A percentile compares a stretch with the other conserved stretches of the same genome.
These are phyloP conservation scores for Fundulus diaphanus DNA, from an alignment of 2,797 vertebrate species.

Conservation along the genomic window DNA sequence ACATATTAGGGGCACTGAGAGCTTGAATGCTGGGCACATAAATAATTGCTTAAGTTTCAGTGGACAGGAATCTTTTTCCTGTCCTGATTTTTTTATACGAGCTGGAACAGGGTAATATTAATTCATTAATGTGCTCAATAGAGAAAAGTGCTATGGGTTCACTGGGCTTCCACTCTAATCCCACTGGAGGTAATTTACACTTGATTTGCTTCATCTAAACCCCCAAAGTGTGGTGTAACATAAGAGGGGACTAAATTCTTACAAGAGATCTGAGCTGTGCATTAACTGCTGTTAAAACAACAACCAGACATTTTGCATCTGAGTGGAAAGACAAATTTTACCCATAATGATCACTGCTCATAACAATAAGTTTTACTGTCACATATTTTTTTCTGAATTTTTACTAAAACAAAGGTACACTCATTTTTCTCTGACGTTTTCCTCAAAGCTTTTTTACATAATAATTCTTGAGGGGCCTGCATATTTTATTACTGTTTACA, in stretches of 20 bases:
- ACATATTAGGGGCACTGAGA: no score
- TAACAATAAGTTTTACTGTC: background rate
- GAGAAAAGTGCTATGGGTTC: slow-evolving; percentile 13
- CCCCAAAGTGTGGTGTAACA: background rate
- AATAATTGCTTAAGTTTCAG: background rate
- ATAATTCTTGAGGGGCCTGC: no score
- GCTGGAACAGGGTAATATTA: background rate
- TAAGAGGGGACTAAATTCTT: background rate
- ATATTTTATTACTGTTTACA: background rate
- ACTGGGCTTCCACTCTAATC: slow-evolving; percentile 2
- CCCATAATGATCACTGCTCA: background rate
- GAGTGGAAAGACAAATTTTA: background rate
- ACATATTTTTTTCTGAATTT: background rate
- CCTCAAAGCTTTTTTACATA: background rate
- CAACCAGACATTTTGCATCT: background rate
- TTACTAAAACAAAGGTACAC: background rate
- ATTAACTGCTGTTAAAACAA: background rate
- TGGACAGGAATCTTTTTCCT: background rate
- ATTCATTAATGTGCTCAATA: slow-evolving; percentile 16
- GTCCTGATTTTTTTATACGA: background rate
- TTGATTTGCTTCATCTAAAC: slow-evolving; percentile 24
- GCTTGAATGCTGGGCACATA: no score
- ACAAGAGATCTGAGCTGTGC: background rate
- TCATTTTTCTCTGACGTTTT: background rate
- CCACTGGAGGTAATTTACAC: slow-evolving; percentile 27